Evolutionary conservation across 1,140 invertebrate species (phyloP), one percentile per base, ranked within the genome.

Genomic region (Plectus sambesii): DNA sequence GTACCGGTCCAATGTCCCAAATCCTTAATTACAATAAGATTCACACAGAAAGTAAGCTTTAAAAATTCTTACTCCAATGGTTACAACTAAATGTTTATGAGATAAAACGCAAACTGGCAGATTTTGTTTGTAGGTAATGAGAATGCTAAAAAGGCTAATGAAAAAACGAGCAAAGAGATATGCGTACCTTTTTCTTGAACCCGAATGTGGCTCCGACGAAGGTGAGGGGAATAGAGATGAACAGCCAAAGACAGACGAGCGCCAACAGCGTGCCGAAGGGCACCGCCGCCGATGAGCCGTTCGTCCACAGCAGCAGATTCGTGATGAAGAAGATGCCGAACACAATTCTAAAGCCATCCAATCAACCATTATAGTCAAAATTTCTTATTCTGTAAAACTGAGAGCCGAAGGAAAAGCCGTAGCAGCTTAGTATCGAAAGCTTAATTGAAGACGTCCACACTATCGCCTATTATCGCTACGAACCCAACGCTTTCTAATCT

Each of bases 191-290:
- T 74, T 92, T 94, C 63, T 87, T 85, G 71, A 96, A 98, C 55
- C 93, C 93, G 72, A 97, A 93, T 73, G 92, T 96, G 25, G 93
- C 87, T 5, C 93, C 93, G 53, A 97, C 80, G 73, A 97, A 97
- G 5, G 89, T 96, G 27, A 98, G 77, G 3, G 93, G 93, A 30
- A 94, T 84, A 1, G 90, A 96, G n/a, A 98, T 85, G 47, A 89
- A 82, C 72, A 96, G 88, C 93, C 93, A 98, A 4, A 98, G 76
- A 2, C 87, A 84, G 39, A 98, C 73, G 26, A 98, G 75, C n/a
- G 87, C 90, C 27, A 97, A 70, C n/a, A 98, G 74, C n/a, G 92
- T 97, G 25, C 84, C 85, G 73, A 98, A 98, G 3, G 93, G 90
- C 17, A 97, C 81, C 27, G 92, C 87, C 4, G 88, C 92, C 35